A percentile compares a stretch with the other conserved stretches of the same genome.
These are phyloP conservation scores for Deilephila porcellus DNA, from an alignment of 2,888 invertebrate genomes.

Conservation along the genomic window DNA sequence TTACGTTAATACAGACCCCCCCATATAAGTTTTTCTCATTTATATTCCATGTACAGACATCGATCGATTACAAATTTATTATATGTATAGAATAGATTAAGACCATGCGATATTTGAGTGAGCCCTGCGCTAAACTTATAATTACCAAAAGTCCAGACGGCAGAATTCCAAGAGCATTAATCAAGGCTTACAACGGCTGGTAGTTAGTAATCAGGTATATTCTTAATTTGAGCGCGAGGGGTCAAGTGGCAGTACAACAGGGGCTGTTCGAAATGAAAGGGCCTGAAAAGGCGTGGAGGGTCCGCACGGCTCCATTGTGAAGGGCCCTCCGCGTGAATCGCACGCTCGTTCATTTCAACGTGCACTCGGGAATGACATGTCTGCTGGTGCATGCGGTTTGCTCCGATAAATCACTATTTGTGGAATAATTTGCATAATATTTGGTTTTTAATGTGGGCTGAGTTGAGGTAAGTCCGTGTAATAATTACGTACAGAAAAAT, in stretches of 20 bases:
- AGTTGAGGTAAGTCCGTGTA: no score
- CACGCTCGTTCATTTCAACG: slow-evolving; percentile 41
- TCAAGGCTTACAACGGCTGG: slow-evolving; percentile 1
- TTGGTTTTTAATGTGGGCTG: no score
- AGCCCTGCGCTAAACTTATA: no score
- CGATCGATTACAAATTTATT: no score
- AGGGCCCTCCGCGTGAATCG: slow-evolving; percentile 44
- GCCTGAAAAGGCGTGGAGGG: slow-evolving; percentile 40
- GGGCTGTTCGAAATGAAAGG: slow-evolving; percentile 46
- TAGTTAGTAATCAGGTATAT: slow-evolving; percentile 31
- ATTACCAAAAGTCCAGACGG: background rate
- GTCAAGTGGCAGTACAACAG: slow-evolving; percentile 45
- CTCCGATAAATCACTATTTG: background rate
- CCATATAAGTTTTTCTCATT: no score
- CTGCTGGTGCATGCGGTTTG: slow-evolving; percentile 7
- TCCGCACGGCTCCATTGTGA: slow-evolving; percentile 32
- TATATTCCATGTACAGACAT: no score
- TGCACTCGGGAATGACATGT: slow-evolving; percentile 15
- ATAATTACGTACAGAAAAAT: background rate
- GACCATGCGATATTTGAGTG: no score
- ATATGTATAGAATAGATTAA: no score
- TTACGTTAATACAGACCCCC: no score
- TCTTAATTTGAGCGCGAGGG: slow-evolving; percentile 51
- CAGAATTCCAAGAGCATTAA: slow-evolving; percentile 10
- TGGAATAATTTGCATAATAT: no score